Conservation (phyloP, 1,140 invertebrate genomes). For the Drosophila carrolli region DNA sequence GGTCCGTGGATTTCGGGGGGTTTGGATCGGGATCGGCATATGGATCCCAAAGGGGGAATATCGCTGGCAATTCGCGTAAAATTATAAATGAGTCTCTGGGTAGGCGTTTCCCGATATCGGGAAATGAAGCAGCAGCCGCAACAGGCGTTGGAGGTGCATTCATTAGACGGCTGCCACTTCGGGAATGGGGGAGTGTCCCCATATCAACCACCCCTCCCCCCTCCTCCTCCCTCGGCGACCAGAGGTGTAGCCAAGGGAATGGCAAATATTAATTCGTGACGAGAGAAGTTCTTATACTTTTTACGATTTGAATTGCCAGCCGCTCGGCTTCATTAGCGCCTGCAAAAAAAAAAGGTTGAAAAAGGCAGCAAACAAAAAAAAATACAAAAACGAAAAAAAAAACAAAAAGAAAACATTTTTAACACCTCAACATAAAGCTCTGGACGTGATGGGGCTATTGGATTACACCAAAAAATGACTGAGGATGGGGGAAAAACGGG, state of each 20-base stretch:
- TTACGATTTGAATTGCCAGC: constrained; percentile 50
- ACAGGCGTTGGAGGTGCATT: constrained; percentile 70
- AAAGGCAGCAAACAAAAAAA: neutral
- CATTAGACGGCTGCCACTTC: constrained; percentile 56
- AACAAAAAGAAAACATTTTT: constrained; percentile 37
- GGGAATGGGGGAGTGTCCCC: neutral
- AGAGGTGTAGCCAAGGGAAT: neutral
- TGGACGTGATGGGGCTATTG: constrained; percentile 73
- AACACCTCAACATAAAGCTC: constrained; percentile 60
- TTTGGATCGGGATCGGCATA: neutral
- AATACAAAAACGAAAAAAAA: neutral
- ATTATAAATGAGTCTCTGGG: constrained; percentile 71
- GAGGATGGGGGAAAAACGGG: neutral
- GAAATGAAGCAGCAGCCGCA: constrained; percentile 51
- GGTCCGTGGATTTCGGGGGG: neutral
- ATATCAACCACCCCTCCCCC: neutral
- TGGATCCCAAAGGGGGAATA: constrained; percentile 10
- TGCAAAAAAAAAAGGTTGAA: neutral
- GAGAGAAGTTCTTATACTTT: constrained; percentile 51
- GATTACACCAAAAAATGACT: constrained; percentile 53
- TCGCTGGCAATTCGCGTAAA: constrained; percentile 63
- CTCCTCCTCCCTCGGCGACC: neutral
- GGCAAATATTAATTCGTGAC: constrained; percentile 75
- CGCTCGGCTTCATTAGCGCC: constrained; percentile 66
- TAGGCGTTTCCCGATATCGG: constrained; percentile 76